Base-by-base conservation (phyloP, 2,113 vertebrate genomes). In the Cebus imitator region DNA sequence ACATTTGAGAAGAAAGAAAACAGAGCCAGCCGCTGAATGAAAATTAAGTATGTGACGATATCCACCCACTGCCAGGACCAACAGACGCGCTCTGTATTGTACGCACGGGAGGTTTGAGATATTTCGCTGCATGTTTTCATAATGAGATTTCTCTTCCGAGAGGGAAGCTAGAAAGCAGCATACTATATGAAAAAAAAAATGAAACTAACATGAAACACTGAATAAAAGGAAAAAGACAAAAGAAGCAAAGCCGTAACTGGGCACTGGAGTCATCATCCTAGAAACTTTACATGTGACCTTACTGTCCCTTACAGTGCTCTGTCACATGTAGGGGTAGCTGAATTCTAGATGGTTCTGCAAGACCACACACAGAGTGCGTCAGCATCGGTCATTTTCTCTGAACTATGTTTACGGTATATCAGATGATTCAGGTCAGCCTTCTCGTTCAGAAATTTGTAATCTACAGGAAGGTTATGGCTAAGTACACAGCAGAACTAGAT, bases 401-500 rank as follows among this genome's bases (percentile, higher is more conserved):
- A 64, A 30, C 57, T 20, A 0, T 27, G 4, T 25, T 73, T 30
- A 58, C 2, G n/a, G 27, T 17, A 13, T 16, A 27, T 12, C 16
- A 61, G 8, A 64, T 23, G 14, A 66, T 35, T 57, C 45, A 0
- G 72, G 18, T 21, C 82, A 61, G n/a, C 16, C 30, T 91, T 70
- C 5, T 10, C 9, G 55, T 64, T 70, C 68, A 76, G 94, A 79
- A 40, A 40, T 6, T 17, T 4, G 4, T 8, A 45, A n/a, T 8
- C 37, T 35, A 16, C 61, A 27, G 17, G 40, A 13, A 79, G 50
- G 13, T 17, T 1, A 8, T 18, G 52, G 27, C 32, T 27, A n/a
- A 57, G 5, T 1, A 3, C 27, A 5, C 4, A 75, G 16, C 30
- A 10, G 32, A 76, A 10, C 2, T 0, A 16, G 4, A 3, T 5